phyloP scores from a whole-genome alignment of 2,888 invertebrate species.

The Cephus pulcher region DNA sequence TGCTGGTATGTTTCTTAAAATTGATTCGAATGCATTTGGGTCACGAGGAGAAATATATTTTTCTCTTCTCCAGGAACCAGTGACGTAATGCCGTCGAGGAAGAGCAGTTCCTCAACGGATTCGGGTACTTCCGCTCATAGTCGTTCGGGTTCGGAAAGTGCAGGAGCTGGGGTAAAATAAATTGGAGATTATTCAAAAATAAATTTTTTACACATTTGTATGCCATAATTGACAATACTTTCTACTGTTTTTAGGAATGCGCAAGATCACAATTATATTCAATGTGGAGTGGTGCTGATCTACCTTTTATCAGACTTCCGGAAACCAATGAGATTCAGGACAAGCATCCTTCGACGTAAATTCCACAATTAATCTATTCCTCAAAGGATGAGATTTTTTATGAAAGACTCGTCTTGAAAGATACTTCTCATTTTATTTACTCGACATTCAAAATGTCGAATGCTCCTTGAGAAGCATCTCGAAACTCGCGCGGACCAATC shows the following conservation, averaged over 20 bases:
- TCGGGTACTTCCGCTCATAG: conserved; percentile 73
- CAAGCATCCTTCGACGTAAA: conserved; percentile 56
- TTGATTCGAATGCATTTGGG: background rate
- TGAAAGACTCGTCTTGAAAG: background rate
- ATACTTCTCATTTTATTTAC: background rate
- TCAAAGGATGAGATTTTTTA: background rate
- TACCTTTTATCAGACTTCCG: conserved; percentile 67
- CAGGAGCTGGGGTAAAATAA: conserved; percentile 61
- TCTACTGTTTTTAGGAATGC: conserved; percentile 50
- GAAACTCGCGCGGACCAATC: background rate
- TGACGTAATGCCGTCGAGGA: conserved; percentile 68
- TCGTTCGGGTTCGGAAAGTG: conserved; percentile 69
- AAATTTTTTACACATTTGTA: background rate
- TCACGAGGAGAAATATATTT: background rate
- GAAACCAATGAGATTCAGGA: conserved; percentile 64
- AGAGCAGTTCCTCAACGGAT: conserved; percentile 73
- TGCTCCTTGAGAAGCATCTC: background rate
- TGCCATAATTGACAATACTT: background rate
- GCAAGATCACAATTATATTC: conserved; percentile 66
- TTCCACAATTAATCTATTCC: background rate
- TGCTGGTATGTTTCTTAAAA: conserved; percentile 40
- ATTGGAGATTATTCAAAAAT: background rate
- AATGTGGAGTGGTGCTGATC: conserved; percentile 68
- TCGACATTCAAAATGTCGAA: background rate
- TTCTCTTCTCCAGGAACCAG: conserved; percentile 37